Evolutionary conservation across 2,797 vertebrate species (phyloP).

Genomic region (Vultur gryphus): DNA sequence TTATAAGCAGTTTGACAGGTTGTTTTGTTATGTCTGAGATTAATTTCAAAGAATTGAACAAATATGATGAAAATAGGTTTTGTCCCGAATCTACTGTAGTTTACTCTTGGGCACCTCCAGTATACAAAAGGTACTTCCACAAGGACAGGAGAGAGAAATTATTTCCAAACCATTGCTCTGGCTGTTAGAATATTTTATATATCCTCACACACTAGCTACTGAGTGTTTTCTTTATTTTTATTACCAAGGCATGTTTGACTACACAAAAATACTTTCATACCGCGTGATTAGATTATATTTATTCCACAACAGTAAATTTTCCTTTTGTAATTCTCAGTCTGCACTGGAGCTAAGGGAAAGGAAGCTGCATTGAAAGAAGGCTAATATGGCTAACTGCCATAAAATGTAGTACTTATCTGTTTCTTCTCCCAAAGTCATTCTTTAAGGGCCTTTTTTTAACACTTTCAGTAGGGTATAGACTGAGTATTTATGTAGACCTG

Average conservation of each 20-base stretch:
- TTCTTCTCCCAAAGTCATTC: background rate
- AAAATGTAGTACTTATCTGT: background rate
- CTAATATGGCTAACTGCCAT: background rate
- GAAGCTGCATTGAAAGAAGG: background rate
- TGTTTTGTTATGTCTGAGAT: background rate
- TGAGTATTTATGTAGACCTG: background rate
- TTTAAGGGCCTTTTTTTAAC: background rate
- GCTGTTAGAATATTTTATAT: background rate
- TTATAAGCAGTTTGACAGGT: background rate
- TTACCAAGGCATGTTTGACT: background rate
- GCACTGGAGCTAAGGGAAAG: background rate
- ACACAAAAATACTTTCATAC: background rate
- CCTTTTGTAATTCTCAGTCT: background rate
- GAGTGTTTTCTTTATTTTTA: background rate
- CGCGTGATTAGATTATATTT: background rate
- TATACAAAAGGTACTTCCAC: background rate
- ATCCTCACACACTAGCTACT: background rate
- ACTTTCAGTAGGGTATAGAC: background rate
- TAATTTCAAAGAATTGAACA: background rate
- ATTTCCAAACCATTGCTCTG: background rate
- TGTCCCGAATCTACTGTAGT: background rate
- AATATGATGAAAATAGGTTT: background rate
- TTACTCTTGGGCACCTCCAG: background rate
- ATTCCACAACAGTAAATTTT: background rate
- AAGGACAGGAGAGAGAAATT: background rate